Conservation (phyloP, 2,797 vertebrate genomes). For the Huso huso region DNA sequence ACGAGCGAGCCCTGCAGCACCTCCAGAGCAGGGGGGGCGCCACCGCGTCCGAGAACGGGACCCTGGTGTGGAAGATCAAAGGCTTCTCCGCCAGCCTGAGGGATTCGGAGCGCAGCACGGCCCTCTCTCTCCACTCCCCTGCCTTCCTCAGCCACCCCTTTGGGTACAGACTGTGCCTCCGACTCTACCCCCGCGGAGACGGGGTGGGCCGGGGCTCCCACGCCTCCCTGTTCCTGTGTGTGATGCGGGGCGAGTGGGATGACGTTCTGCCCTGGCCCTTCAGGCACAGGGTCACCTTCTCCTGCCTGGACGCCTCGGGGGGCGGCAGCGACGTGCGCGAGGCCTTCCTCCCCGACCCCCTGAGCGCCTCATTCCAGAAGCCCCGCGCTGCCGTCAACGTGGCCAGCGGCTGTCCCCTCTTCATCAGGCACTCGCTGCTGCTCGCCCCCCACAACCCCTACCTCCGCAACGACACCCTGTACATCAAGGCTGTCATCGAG, state of each 20-base stretch:
- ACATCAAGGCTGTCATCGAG: too few relatives aligned
- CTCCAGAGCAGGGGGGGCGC: accelerated
- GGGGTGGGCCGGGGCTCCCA: constrained; percentile 20
- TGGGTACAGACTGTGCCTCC: constrained; percentile 21
- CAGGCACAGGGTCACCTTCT: constrained; percentile 20
- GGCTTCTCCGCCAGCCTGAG: constrained; percentile 16
- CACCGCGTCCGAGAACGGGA: not conserved
- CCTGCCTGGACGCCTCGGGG: constrained; percentile 10
- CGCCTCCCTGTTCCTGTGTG: constrained; percentile 18
- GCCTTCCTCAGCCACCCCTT: constrained; percentile 16
- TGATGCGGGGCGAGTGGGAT: constrained; percentile 20
- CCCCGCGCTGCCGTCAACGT: constrained; percentile 19
- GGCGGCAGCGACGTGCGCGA: not conserved
- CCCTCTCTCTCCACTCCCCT: constrained; percentile 15
- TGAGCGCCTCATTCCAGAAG: constrained; percentile 24
- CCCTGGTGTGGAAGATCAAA: constrained; percentile 20
- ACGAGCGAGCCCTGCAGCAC: not conserved
- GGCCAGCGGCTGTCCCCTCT: constrained; percentile 26
- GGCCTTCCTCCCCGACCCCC: constrained; percentile 20
- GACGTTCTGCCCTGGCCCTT: constrained; percentile 27
- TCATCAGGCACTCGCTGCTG: constrained; percentile 11
- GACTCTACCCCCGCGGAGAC: constrained; percentile 22
- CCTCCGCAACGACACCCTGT: constrained; percentile 18
- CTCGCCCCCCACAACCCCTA: not conserved
- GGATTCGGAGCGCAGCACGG: not conserved